These are phyloP conservation scores for Ditylenchus weischeri DNA, from an alignment of 2,888 invertebrate species.

Conservation along the genomic window DNA sequence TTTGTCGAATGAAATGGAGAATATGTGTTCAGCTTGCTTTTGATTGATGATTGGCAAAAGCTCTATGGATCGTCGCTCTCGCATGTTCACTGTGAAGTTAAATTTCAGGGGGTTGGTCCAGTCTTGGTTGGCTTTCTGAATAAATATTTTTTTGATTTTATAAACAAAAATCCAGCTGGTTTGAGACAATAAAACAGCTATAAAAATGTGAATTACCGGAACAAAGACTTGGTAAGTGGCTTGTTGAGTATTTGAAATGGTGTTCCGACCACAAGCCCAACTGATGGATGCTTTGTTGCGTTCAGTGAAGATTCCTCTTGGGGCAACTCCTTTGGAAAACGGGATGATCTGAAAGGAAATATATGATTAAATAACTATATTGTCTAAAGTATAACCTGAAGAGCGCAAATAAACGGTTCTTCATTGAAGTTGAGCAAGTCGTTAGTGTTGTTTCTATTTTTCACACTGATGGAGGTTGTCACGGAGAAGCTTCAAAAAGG, in stretches of 20 bases:
- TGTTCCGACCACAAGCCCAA: slow-evolving; percentile 54
- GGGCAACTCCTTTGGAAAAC: slow-evolving; percentile 37
- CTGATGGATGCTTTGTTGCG: slow-evolving; percentile 13
- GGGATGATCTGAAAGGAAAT: slow-evolving; percentile 37
- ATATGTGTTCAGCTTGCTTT: slow-evolving; percentile 44
- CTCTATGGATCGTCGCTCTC: slow-evolving; percentile 10
- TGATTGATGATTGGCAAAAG: slow-evolving; percentile 52
- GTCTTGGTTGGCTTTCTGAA: slow-evolving; percentile 52
- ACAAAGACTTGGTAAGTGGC: slow-evolving; percentile 41
- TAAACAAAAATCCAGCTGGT: neutral
- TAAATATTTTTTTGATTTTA: slow-evolving; percentile 4
- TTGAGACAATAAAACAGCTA: neutral
- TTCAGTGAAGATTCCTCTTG: slow-evolving; percentile 42
- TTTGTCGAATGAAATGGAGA: slow-evolving; percentile 60
- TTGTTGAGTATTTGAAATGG: slow-evolving; percentile 34
- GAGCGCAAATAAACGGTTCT: slow-evolving; percentile 35
- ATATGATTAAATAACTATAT: neutral
- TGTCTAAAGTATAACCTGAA: neutral
- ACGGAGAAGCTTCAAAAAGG: slow-evolving; percentile 40
- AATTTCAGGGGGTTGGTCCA: slow-evolving; percentile 61
- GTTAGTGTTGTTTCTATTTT: slow-evolving; percentile 29
- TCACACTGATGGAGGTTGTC: slow-evolving; percentile 34
- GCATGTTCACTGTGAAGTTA: slow-evolving; percentile 48
- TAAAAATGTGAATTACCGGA: slow-evolving; percentile 29
- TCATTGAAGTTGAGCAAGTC: slow-evolving; percentile 42